Base-by-base conservation (phyloP, 1,140 invertebrate genomes). In the Hyles euphorbiae region DNA sequence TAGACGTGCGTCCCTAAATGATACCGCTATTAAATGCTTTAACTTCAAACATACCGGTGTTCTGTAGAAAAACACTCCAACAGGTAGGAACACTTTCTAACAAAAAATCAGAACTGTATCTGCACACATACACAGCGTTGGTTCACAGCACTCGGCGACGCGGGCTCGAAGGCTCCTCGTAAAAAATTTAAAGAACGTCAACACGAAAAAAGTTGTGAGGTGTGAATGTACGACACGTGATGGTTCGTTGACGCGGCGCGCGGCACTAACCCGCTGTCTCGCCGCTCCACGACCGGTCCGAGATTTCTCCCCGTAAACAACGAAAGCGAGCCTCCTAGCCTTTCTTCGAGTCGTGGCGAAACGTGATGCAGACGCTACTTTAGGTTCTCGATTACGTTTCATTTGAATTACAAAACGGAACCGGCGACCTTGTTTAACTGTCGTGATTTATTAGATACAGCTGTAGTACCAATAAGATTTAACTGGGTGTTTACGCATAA, bases 291-390 rank as follows among this genome's bases (percentile, higher is more conserved):
- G 74, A 82, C 79, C 74, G 77, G 78, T 83, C 71, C 68, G 71
- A 76, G 82, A 87, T 85, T 87, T 87, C 84, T 85, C 83, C 81
- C 82, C 81, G 81, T 85, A 84, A 83, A 83, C 81, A 87, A 77
- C 78, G 82, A 84, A 87, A 87, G 82, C 82, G 76, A 81, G 80
- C 79, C 81, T 79, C 69, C 69, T 63, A 82, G 72, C 78, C 82
- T 83, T 87, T 84, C 80, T 82, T 85, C 72, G 74, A 67, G 68
- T 73, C 61, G 78, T 77, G 75, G 78, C 81, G 78, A 82, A 83
- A 82, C 77, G 76, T 67, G 70, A 72, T 65, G 68, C 45, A 56
- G 48, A 54, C 53, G 11, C 50, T 82, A 83, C 82, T 65, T 71
- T 10, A 4, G 6, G 54, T 66, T 67, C 65, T 77, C 74, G 67